These are phyloP conservation scores for Sebastes aleutianus DNA, from an alignment of 2,797 vertebrate species.

Conservation along the genomic window DNA sequence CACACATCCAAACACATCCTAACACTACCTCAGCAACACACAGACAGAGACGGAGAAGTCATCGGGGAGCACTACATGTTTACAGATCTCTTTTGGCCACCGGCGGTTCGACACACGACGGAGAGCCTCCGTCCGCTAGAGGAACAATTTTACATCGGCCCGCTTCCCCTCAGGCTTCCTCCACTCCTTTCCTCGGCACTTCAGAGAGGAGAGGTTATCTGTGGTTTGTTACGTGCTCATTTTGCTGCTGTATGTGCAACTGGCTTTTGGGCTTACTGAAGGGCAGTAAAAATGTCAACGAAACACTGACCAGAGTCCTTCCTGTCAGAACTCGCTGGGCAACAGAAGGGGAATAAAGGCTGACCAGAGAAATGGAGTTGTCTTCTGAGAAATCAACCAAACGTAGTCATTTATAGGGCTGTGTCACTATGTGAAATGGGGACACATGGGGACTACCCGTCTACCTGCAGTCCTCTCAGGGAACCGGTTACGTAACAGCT, in stretches of 20 bases:
- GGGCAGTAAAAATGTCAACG: constrained; percentile 34
- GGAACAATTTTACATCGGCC: constrained; percentile 21
- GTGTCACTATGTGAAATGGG: no score
- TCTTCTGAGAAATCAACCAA: not conserved
- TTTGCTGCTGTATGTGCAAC: not conserved
- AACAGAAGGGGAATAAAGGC: constrained; percentile 1
- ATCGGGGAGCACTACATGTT: constrained; percentile 42
- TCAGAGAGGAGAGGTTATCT: constrained; percentile 24
- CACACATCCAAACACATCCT: constrained; percentile 6
- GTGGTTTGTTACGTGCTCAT: constrained; percentile 13
- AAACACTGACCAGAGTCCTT: constrained; percentile 33
- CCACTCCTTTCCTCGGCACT: not conserved
- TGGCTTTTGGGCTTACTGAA: constrained; percentile 27
- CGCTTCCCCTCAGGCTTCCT: constrained; percentile 9
- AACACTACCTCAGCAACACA: constrained; percentile 16
- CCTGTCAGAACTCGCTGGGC: constrained; percentile 1
- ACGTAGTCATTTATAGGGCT: not conserved
- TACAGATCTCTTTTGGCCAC: constrained; percentile 28
- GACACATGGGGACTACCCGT: not conserved
- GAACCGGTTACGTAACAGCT: constrained; percentile 13
- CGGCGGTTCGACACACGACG: constrained; percentile 9
- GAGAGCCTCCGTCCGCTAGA: constrained; percentile 11
- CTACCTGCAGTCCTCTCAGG: constrained; percentile 22
- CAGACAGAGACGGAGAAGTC: constrained; percentile 44
- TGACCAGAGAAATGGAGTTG: not conserved